phyloP scores from a whole-genome alignment of 2,113 vertebrate genomes.

The Sinocyclocheilus anophthalmus region DNA sequence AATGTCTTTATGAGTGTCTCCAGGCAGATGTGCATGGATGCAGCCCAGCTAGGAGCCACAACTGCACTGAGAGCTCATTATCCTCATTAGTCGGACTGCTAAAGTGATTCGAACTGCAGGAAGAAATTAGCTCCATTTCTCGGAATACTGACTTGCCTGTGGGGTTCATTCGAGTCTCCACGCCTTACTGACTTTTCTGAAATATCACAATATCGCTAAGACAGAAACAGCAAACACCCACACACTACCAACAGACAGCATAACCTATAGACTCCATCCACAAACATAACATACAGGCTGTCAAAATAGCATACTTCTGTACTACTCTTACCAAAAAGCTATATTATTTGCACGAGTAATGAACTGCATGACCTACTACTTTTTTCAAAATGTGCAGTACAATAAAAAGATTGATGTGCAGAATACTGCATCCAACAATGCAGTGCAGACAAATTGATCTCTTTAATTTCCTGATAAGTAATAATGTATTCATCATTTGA shows the following conservation, averaged over 20 bases:
- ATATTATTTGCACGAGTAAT: not conserved
- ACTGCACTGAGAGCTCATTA: slow-evolving; percentile 20
- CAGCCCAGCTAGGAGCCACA: slow-evolving; percentile 2
- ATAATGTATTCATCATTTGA: not conserved
- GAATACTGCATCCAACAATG: not conserved
- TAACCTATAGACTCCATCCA: not conserved
- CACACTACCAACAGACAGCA: not conserved
- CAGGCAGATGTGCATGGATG: slow-evolving; percentile 7
- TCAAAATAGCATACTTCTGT: not conserved
- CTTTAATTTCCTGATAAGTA: not conserved
- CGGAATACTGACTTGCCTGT: slow-evolving; percentile 69
- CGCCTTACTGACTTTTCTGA: slow-evolving; percentile 24
- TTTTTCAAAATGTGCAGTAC: not conserved
- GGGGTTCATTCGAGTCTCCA: slow-evolving; percentile 52
- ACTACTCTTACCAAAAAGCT: not conserved
- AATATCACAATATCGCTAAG: not conserved
- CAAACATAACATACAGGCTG: not conserved
- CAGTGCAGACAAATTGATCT: not conserved
- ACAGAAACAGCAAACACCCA: not conserved
- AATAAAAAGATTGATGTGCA: not conserved
- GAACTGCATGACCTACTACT: not conserved
- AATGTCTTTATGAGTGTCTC: not conserved
- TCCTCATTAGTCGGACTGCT: slow-evolving; percentile 55
- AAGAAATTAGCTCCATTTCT: slow-evolving; percentile 78
- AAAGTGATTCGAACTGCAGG: slow-evolving; percentile 71